Evolutionary conservation across 2,797 vertebrate species (phyloP).

Genomic region (Cetoscarus ocellatus): DNA sequence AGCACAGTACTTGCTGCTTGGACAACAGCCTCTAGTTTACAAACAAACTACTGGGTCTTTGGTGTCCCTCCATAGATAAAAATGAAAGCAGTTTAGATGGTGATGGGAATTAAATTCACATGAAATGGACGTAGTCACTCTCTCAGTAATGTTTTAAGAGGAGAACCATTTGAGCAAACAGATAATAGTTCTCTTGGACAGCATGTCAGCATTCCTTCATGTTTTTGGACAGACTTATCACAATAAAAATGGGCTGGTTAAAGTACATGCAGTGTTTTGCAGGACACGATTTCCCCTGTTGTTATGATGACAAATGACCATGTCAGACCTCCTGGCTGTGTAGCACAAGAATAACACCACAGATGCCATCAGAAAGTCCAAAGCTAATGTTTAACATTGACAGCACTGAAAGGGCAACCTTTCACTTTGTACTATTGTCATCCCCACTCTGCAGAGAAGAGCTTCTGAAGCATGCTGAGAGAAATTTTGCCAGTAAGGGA

Average conservation of each 20-base stretch:
- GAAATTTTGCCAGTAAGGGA: slow-evolving; percentile 34
- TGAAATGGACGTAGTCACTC: background rate
- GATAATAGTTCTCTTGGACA: slow-evolving; percentile 41
- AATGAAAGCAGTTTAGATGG: background rate
- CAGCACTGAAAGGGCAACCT: slow-evolving; percentile 37
- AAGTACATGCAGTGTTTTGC: slow-evolving; percentile 49
- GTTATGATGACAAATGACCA: slow-evolving; percentile 57
- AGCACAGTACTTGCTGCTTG: too few relatives aligned
- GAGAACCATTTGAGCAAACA: slow-evolving; percentile 9
- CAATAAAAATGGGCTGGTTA: slow-evolving; percentile 52
- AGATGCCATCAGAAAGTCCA: slow-evolving; percentile 41
- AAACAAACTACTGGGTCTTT: too few relatives aligned
- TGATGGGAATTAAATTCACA: background rate
- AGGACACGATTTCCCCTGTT: slow-evolving; percentile 38
- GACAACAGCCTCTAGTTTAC: too few relatives aligned
- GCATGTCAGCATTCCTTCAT: slow-evolving; percentile 44
- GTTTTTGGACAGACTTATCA: slow-evolving; percentile 62
- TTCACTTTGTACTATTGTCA: slow-evolving; percentile 31
- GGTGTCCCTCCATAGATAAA: background rate
- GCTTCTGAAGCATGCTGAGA: slow-evolving; percentile 47
- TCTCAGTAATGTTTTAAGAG: background rate
- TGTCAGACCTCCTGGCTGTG: slow-evolving; percentile 36
- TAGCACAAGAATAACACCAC: slow-evolving; percentile 44
- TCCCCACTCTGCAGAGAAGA: slow-evolving; percentile 19
- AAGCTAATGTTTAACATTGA: slow-evolving; percentile 25